Evolutionary conservation across 2,888 invertebrate species (phyloP).

Genomic region (Callimorpha dominula): DNA sequence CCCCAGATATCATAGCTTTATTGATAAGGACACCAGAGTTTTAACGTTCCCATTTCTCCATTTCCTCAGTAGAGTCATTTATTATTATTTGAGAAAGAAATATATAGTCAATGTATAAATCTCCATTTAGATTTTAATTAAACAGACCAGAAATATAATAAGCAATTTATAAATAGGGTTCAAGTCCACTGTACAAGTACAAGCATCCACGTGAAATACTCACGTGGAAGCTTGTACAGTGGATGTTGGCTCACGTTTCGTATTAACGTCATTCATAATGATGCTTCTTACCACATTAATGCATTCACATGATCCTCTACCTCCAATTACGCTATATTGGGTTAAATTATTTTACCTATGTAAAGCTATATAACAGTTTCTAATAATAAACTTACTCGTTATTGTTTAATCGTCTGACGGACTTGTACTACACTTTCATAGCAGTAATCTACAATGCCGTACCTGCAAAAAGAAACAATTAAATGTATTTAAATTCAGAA

Average conservation of each 20-base stretch:
- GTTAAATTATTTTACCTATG: neutral
- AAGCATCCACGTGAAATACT: neutral
- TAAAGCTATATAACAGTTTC: neutral
- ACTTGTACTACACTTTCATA: neutral
- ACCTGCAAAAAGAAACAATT: conserved; percentile 10
- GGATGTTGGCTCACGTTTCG: conserved; percentile 48
- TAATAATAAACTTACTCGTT: conserved; percentile 2
- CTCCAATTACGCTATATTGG: conserved; percentile 26
- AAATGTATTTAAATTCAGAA: neutral
- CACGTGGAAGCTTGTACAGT: conserved; percentile 6
- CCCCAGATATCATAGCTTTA: too few species aligned
- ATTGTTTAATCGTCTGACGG: neutral
- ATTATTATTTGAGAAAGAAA: too few species aligned
- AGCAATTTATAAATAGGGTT: too few species aligned
- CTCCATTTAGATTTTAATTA: too few species aligned
- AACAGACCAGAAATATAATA: too few species aligned
- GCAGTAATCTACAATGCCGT: neutral
- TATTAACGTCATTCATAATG: conserved; percentile 56
- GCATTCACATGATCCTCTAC: conserved; percentile 43
- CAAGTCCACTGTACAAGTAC: too few species aligned
- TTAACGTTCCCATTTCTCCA: too few species aligned
- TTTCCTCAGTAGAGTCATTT: too few species aligned
- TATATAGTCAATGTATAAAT: too few species aligned
- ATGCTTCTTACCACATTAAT: conserved; percentile 47
- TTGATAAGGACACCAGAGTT: too few species aligned